phyloP scores from a whole-genome alignment of 2,113 vertebrate species.

The Sitta europaea region DNA sequence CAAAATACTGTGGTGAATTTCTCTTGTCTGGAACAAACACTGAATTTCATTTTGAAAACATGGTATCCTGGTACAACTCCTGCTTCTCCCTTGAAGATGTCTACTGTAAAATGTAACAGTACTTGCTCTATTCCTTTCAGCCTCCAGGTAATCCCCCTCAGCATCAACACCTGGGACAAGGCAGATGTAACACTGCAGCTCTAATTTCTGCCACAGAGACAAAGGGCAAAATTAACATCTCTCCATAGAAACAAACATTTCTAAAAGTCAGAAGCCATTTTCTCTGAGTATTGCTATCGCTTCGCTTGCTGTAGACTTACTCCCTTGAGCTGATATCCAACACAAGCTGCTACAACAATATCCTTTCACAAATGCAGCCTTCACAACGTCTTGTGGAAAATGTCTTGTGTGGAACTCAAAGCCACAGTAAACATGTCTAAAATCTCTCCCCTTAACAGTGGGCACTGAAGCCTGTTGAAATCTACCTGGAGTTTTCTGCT shows the following conservation, averaged over 20 bases:
- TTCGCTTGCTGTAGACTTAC: neutral
- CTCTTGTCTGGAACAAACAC: neutral
- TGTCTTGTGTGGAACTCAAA: neutral
- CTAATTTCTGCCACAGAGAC: neutral
- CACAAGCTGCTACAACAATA: neutral
- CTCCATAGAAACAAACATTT: neutral
- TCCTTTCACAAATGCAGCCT: neutral
- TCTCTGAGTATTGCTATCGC: neutral
- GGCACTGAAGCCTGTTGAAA: neutral
- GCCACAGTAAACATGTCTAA: neutral
- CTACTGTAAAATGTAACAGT: neutral
- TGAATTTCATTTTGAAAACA: neutral
- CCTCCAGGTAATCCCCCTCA: neutral
- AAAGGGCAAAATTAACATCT: neutral
- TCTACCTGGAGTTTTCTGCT: neutral
- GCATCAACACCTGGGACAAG: neutral
- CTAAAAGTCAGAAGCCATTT: neutral
- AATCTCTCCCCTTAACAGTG: neutral
- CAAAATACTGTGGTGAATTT: neutral
- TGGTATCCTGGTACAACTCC: neutral
- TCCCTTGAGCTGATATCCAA: neutral
- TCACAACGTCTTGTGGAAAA: accelerated
- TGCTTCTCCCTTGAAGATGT: neutral
- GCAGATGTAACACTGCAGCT: neutral
- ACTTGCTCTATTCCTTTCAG: neutral